Percentiles rank a stretch among this genome's conserved stretches.
Evolutionary conservation across 2,888 invertebrate genomes (phyloP).

Genomic region (Aelia acuminata): DNA sequence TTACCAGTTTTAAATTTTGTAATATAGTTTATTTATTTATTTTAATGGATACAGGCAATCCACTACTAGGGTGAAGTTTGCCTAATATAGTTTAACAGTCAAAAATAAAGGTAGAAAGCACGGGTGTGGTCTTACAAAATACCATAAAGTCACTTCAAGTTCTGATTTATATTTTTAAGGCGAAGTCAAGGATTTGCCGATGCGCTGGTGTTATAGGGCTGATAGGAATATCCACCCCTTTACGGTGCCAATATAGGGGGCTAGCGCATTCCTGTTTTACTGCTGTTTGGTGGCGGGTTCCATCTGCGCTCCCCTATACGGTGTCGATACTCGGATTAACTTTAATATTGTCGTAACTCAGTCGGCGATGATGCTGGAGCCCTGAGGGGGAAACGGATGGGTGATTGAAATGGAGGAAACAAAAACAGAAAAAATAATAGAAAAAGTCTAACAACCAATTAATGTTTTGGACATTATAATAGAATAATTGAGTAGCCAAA

Average conservation of each 20-base stretch:
- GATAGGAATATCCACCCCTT: neutral
- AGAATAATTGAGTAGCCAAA: no score
- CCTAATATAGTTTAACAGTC: neutral
- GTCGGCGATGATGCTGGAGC: neutral
- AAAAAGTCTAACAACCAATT: no score
- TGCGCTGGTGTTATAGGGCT: neutral
- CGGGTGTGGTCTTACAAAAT: neutral
- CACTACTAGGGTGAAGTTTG: no score
- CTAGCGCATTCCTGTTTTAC: neutral
- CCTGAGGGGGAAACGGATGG: no score
- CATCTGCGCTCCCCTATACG: neutral
- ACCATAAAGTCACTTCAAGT: neutral
- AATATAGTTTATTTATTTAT: no score
- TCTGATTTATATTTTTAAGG: neutral
- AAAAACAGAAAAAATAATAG: no score
- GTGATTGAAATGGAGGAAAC: no score
- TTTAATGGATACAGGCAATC: no score
- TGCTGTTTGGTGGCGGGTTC: neutral
- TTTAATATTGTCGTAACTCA: conserved; percentile 5
- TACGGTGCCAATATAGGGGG: neutral
- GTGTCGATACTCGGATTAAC: neutral
- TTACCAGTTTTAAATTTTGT: no score
- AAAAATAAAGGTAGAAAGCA: neutral
- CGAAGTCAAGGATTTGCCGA: neutral
- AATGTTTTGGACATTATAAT: no score